Base-by-base conservation (phyloP, 2,113 vertebrate species). In the Illadopsis cleaveri region DNA sequence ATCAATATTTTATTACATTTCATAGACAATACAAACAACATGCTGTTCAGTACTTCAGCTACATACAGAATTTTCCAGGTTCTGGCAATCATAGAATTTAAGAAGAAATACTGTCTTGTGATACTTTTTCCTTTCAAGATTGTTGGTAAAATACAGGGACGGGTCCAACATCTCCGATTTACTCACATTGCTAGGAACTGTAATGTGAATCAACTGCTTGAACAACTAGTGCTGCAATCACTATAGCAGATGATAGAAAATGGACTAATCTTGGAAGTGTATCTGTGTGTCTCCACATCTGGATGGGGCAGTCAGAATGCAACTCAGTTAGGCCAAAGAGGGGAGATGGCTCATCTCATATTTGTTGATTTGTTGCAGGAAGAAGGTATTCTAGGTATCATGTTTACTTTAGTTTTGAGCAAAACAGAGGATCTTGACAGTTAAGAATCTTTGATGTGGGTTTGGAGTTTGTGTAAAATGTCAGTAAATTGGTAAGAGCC, bases 1-100 rank as follows among this genome's bases (percentile, higher is more conserved):
- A 91, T 51, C 31, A 51, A 40, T 81, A 53, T 69, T 90, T 93
- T 71, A 57, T 92, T 91, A 61, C 44, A 53, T 91, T 92, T 92
- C 30, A n/a, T 1, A 8, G 42, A 51, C 28, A 91, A 50, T 50
- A 48, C 5, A 30, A 90, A 37, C 27, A 76, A 70, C 48, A 85
- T 50, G 12, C 57, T 86, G 22, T 76, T 85, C 69, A 66, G 77
- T 91, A 66, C 37, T 85, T 93, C 57, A 81, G 53, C 75, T 79
- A 65, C 20, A 22, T 38, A 47, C 33, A 9, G 71, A 83, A 60
- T 91, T 90, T 86, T 82, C 60, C 65, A 80, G n/a, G 25, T 91
- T 79, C 77, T 81, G 62, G 33, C 23, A 86, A 48, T 64, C 56
- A 89, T 71, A 79, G 33, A 73, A 93, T 84, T 88, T 66, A 90